Evolutionary conservation across 2,113 vertebrate species (phyloP).

Genomic region (Rallus limicola): DNA sequence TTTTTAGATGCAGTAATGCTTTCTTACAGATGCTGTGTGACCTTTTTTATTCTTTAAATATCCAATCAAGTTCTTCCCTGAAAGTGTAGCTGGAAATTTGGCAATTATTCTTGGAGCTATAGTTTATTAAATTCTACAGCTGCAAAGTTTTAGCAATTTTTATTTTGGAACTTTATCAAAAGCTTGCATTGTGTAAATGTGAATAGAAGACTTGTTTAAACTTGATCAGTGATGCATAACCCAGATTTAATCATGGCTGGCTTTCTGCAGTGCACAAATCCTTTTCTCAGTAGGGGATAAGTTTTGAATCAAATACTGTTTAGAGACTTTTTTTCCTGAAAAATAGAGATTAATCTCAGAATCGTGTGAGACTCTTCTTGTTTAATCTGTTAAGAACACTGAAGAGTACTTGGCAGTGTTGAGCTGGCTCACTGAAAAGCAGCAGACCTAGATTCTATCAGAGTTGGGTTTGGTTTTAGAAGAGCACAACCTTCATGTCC

Average conservation of each 20-base stretch:
- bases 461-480: background rate
- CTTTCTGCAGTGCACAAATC: background rate
- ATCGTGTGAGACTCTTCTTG: background rate
- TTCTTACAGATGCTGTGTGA: background rate
- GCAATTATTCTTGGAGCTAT: background rate
- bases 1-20: background rate
- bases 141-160: constrained; percentile 2
- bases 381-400: background rate
- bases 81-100: background rate
- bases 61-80: background rate
- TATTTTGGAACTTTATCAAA: constrained; percentile 7
- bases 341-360: background rate
- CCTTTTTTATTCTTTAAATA: constrained; percentile 4
- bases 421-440: background rate
- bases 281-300: background rate
- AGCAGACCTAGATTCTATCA: background rate
- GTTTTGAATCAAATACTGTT: background rate
- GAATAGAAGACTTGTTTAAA: background rate
- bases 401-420: background rate
- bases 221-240: background rate
- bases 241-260: background rate
- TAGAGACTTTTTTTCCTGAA: background rate
- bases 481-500: background rate
- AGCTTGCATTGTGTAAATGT: constrained; percentile 9
- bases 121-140: constrained; percentile 40